These are phyloP conservation scores for Stichodactyla helianthus DNA, from an alignment of 64 coral and sea anemone genomes.

Conservation along the genomic window DNA sequence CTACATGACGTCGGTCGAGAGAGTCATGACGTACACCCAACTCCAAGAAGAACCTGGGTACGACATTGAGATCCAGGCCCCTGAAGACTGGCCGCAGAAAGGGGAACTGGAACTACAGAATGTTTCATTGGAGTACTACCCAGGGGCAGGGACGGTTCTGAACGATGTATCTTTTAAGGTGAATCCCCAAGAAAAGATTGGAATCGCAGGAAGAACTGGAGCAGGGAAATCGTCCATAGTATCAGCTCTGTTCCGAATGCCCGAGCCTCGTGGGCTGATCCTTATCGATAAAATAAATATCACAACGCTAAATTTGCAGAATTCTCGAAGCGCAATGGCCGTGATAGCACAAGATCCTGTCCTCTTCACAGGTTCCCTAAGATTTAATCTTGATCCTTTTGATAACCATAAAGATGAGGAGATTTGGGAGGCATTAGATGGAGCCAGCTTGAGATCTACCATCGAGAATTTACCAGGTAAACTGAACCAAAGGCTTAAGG, in stretches of 20 bases:
- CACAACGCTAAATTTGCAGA: conserved; percentile 42
- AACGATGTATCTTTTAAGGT: conserved; percentile 57
- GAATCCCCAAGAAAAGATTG: conserved; percentile 58
- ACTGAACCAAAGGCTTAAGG: conserved; percentile 36
- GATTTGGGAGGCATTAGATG: conserved; percentile 67
- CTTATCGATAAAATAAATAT: conserved; percentile 56
- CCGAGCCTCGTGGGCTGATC: conserved; percentile 40
- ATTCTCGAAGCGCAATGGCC: conserved; percentile 43
- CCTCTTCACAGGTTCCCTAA: conserved; percentile 52
- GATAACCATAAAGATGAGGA: conserved; percentile 58
- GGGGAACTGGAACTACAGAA: conserved; percentile 35
- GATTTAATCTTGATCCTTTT: conserved; percentile 60
- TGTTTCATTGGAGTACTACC: conserved; percentile 46
- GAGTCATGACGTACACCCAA: conserved; percentile 46
- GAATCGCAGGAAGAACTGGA: conserved; percentile 53
- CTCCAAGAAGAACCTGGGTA: conserved; percentile 61
- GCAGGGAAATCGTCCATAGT: conserved; percentile 61
- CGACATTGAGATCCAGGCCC: conserved; percentile 9
- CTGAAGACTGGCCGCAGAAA: conserved; percentile 53
- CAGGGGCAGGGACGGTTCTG: conserved; percentile 39
- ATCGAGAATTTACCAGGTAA: conserved; percentile 16
- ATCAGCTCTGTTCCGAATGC: conserved; percentile 55
- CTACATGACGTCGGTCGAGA: conserved; percentile 80
- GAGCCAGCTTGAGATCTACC: conserved; percentile 39
- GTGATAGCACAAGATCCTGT: conserved; percentile 63